Percentiles rank a stretch among this genome's conserved stretches.
These are phyloP conservation scores for Campopleginae sp. DNA, from an alignment of 2,888 invertebrate species.

Conservation along the genomic window DNA sequence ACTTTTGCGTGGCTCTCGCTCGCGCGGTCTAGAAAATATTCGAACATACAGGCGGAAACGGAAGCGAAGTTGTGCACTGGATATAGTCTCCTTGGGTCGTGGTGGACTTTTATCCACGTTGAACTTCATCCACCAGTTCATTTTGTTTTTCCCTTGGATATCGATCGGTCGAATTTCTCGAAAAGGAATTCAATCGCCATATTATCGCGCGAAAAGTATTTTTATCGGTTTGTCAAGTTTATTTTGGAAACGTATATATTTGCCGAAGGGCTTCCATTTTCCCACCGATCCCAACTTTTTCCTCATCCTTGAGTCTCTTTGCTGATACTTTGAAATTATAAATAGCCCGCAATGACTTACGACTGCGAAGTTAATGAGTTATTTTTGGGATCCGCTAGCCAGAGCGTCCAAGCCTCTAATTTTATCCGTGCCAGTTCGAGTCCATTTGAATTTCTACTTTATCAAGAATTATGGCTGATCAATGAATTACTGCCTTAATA, in stretches of 20 bases:
- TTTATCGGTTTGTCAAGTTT: background rate
- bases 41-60: conserved; percentile 15
- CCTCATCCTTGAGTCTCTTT: conserved; percentile 50
- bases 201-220: background rate
- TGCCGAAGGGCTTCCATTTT: background rate
- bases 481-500: background rate
- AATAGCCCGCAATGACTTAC: background rate
- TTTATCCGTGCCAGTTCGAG: background rate
- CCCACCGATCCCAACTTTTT: background rate
- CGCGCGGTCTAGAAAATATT: background rate
- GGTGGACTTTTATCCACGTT: conserved; percentile 5
- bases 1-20: conserved; percentile 3
- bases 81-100: background rate
- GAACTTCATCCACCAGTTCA: conserved; percentile 13
- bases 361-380: conserved; percentile 35
- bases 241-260: conserved; percentile 4
- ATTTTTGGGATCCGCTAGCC: conserved; percentile 25
- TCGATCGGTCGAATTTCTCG: conserved; percentile 3
- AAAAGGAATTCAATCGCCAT: conserved; percentile 3
- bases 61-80: background rate
- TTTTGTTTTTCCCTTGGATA: background rate
- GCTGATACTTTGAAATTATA: conserved; percentile 31
- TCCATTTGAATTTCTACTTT: background rate
- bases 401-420: background rate
- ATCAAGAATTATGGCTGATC: background rate